Evolutionary conservation across 2,888 invertebrate genomes (phyloP), one percentile per base, ranked within the genome.

Genomic region (Lasioglossum lativentre): DNA sequence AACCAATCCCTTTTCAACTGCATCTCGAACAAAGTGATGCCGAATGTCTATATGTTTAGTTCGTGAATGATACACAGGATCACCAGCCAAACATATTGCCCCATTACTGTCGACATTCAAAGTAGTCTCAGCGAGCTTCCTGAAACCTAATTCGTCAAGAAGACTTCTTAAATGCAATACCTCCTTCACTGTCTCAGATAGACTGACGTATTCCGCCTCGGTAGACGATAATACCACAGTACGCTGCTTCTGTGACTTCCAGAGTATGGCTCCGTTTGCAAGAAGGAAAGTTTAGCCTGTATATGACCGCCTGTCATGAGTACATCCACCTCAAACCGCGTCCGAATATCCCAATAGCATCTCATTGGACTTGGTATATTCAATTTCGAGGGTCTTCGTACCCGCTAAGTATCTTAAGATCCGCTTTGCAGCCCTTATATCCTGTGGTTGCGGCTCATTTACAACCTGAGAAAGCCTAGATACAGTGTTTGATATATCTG

Each of bases 201-300:
- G 66, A 16, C 66, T 66, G 34, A 66, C 34, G 34, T 66, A 66
- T 66, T 66, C 66, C 66, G 66, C 66, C 34, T 66, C 66, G 34
- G 66, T 34, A 34, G 45, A 42, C 42, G 71, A 27, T 42, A 71
- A 34, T 66, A 34, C 66, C 66, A 66, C 66, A 66, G 66, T 66
- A 34, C 66, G 30, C 5, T 66, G 66, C 34, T 66, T 66, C 34
- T 66, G 66, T 19, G 66, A 34, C 66, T 66, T 66, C 66, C 66
- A 66, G 0, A 66, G 34, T 30, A 66, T 66, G 12, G 66, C 66
- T 66, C 30, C 66, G 66, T 34, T 66, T 34, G 66, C 66, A 34
- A 66, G 19, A 66, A 66, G 66, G 16, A 66, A 66, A 14, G 45
- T 45, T 14, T 45, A 45, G 45, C 45, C 45, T 0, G 45, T 45